Base-by-base conservation (phyloP, 2,113 vertebrate species). In the Benitochromis conjunctus region DNA sequence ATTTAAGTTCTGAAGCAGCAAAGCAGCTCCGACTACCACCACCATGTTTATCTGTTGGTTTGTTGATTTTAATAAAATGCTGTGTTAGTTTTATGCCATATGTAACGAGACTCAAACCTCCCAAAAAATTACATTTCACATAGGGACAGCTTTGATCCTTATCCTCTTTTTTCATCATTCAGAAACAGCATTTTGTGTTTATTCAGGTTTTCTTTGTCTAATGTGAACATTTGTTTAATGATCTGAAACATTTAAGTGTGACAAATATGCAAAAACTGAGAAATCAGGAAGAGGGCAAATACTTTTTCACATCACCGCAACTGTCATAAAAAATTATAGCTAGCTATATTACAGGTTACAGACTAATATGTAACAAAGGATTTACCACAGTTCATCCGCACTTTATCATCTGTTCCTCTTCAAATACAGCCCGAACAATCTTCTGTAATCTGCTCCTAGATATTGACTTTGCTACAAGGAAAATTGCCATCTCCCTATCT, bases 391-490 rank as follows among this genome's bases (percentile, higher is more conserved):
- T 38, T 21, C 62, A 66, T 74, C 43, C 0, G 1, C 69, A 48
- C 21, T 48, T 29, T 16, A 76, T 51, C 5, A 58, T 71, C 6
- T 29, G 74, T 36, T 48, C 18, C 10, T 79, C 7, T 78, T 46
- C 5, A 79, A 19, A 51, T 54, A 31, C 4, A 9, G 10, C 19
- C 48, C n/a, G 5, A 24, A 51, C 46, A 38, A 84, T 62, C 12
- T 56, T 56, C 41, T 83, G n/a, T 69, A 2, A 84, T 84, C 19
- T 83, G 24, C 8, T 69, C 9, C n/a, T 16, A 99, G 98, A 95
- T 86, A 97, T 99, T 84, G 97, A 98, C 94, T 98, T 99, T 95
- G 96, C 98, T 3, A 98, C 97, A 81, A 97, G 98, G 56, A 99
- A 99, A 96, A 97, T 99, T 51, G 98, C 98, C 6, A 80, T 93